Base-by-base conservation (phyloP, 1,140 invertebrate genomes). In the Pseudomyrmex cubaensis region DNA sequence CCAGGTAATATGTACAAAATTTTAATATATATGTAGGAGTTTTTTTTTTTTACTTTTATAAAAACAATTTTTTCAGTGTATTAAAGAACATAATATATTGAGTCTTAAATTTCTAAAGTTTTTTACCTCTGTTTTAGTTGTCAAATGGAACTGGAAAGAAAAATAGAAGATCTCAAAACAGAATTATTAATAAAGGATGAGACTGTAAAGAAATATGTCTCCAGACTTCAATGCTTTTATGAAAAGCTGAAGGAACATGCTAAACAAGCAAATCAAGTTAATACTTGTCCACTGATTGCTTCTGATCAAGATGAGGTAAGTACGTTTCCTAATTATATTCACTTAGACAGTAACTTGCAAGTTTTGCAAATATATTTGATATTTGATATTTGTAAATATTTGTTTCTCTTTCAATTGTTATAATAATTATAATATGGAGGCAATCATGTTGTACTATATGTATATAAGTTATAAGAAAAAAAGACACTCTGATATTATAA, bases 281-380 rank as follows among this genome's bases (percentile, higher is more conserved):
- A 74, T 63, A 61, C 2, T 35, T 61, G 56, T 15, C 82, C 89
- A 48, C 13, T 82, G 17, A 8, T 44, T 69, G 13, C 17, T 54
- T 74, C 82, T 72, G 78, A 90, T 69, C 63, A 67, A 66, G 74
- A 85, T 73, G 75, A 89, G 82, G 91, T 92, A 88, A 91, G 90
- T 92, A 50, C 48, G 15, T 63, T 56, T 66, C 73, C 20, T 80
- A 73, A 74, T 50, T 85, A 61, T 25, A 25, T 25, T 76, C 54
- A 8, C 48, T 2, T 52, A 22, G 12, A 50, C 64, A 67, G 2
- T 22, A 77, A 66, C 7, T 83, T 69, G 83, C 54, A 8, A 25
- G 20, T 74, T 69, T 74, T 25, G 25, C 35, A 35, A 35, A 7
- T 35, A 35, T 35, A 35, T 35, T 35, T 35, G 35, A 35, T 35